phyloP scores from a whole-genome alignment of 2,113 vertebrate species.

The Atrichornis clamosus region DNA sequence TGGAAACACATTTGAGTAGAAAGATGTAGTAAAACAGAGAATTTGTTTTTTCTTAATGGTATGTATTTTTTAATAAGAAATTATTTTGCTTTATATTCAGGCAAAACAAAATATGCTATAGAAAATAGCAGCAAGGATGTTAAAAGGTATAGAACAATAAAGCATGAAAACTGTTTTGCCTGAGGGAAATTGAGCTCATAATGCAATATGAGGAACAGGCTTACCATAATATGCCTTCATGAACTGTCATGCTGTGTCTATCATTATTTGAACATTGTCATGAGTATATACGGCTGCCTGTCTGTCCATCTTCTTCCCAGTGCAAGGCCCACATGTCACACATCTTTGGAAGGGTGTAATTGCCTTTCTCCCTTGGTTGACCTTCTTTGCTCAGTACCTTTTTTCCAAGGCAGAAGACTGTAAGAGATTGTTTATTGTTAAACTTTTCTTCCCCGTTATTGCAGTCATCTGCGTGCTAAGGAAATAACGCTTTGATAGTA shows the following conservation, averaged over 20 bases:
- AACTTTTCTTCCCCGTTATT: background rate
- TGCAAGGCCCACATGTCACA: background rate
- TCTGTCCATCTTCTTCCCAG: background rate
- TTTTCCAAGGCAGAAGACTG: background rate
- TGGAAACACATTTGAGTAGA: background rate
- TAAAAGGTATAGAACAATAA: background rate
- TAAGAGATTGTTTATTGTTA: background rate
- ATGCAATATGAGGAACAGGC: background rate
- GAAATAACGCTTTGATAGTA: background rate
- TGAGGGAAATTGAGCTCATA: background rate
- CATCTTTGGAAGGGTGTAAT: background rate
- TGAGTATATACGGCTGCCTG: background rate
- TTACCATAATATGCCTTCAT: background rate
- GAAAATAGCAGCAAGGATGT: background rate
- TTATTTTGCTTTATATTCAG: background rate
- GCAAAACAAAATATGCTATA: background rate
- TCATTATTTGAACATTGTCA: background rate
- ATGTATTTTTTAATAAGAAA: background rate
- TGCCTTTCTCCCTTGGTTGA: background rate
- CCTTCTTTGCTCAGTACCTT: background rate
- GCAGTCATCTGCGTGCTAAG: background rate
- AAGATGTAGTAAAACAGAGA: background rate
- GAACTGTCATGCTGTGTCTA: background rate
- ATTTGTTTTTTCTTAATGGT: background rate
- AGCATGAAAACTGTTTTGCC: background rate